Percentiles rank a stretch among this genome's conserved stretches.
These are phyloP conservation scores for Diaphora mendica DNA, from an alignment of 2,888 invertebrate species.

Conservation along the genomic window DNA sequence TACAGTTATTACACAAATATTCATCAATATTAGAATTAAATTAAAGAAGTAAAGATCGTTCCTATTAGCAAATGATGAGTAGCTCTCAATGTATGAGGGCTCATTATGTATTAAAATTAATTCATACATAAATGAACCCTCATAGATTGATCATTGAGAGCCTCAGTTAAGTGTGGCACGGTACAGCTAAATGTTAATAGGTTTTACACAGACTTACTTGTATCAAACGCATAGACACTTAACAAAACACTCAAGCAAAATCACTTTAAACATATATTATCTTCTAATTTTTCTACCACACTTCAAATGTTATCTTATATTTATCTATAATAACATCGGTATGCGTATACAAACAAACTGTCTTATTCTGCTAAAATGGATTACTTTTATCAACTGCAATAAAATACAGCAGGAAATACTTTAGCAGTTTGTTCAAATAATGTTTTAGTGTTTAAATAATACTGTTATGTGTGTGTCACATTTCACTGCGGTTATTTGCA, in stretches of 20 bases:
- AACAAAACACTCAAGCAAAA: conserved; percentile 2
- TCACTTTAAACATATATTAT: background rate
- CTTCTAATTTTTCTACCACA: background rate
- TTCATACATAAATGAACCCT: too few species aligned
- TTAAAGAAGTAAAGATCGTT: background rate
- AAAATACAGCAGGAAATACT: conserved; percentile 2
- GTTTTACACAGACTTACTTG: background rate
- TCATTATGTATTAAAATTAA: too few species aligned
- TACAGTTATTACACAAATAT: background rate
- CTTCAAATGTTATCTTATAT: background rate
- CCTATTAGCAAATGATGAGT: too few species aligned
- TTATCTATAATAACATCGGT: conserved; percentile 5
- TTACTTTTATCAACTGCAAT: background rate
- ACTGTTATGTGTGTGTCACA: background rate
- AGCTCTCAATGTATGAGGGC: too few species aligned
- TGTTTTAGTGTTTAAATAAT: background rate
- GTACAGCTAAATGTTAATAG: background rate
- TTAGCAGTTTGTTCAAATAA: background rate
- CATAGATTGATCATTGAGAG: too few species aligned
- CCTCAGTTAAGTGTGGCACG: too few species aligned
- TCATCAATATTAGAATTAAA: background rate
- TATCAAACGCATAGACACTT: background rate
- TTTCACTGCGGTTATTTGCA: conserved; percentile 8
- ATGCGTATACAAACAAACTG: background rate
- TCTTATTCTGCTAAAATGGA: background rate